Conservation (phyloP, 2,113 vertebrate species). For the Bombycilla garrulus region DNA sequence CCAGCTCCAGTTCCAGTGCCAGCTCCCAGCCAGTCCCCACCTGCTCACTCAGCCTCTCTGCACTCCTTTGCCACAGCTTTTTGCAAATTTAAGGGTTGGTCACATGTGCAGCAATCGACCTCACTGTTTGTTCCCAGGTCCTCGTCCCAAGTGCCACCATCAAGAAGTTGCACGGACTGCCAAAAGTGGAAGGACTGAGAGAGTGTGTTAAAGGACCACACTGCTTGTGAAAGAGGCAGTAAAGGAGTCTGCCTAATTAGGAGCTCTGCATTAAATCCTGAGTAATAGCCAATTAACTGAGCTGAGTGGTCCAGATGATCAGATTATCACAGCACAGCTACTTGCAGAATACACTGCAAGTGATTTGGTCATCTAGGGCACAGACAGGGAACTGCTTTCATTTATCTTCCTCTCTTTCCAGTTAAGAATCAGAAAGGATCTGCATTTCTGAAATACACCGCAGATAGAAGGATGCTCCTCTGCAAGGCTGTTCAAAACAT, state of each 20-base stretch:
- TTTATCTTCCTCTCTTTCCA: neutral
- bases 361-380: neutral
- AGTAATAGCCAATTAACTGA: neutral
- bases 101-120: accelerated
- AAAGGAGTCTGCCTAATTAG: neutral
- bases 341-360: neutral
- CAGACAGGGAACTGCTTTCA: neutral
- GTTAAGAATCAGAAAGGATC: neutral
- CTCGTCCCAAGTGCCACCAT: neutral
- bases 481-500: neutral
- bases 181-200: neutral
- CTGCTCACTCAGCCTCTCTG: neutral
- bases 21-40: neutral
- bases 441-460: neutral
- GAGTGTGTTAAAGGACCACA: neutral
- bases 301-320: neutral
- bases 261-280: neutral
- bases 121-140: neutral
- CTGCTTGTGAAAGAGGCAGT: neutral
- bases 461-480: neutral
- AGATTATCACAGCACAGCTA: neutral
- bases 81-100: neutral
- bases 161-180: neutral
- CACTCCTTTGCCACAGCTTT: neutral
- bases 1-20: neutral